A percentile compares a stretch with the other conserved stretches of the same genome.
These are phyloP conservation scores for Mohoua ochrocephala DNA, from an alignment of 2,113 vertebrate genomes.

Conservation along the genomic window DNA sequence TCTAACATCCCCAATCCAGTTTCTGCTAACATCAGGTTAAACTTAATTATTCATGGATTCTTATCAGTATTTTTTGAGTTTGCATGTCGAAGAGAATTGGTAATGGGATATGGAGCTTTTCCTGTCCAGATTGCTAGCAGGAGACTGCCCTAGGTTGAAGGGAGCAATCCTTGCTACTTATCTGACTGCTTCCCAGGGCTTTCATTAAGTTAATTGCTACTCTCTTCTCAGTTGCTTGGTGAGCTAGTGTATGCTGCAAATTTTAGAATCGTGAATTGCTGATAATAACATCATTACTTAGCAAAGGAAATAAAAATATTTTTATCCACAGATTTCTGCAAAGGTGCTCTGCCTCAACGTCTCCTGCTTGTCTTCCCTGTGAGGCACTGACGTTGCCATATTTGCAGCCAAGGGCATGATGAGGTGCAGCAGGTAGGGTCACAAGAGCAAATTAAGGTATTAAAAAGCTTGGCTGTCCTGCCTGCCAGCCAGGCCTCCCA, in stretches of 20 bases:
- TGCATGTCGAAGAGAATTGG: background rate
- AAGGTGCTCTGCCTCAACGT: background rate
- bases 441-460: background rate
- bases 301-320: background rate
- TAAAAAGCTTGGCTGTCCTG: background rate
- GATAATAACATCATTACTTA: background rate
- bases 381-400: background rate
- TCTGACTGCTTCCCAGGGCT: background rate
- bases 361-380: background rate
- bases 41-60: conserved; percentile 41
- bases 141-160: background rate
- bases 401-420: background rate
- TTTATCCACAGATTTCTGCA: background rate
- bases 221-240: background rate
- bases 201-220: conserved; percentile 8
- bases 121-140: background rate
- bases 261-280: background rate
- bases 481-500: background rate
- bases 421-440: background rate
- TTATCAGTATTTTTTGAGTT: conserved; percentile 1
- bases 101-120: conserved; percentile 28
- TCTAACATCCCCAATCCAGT: background rate
- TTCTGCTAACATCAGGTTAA: conserved; percentile 32
- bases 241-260: background rate
- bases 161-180: background rate